A percentile compares a stretch with the other conserved stretches of the same genome.
Evolutionary conservation across 1,140 invertebrate genomes (phyloP).

Genomic region (Drosophila pectinifera): DNA sequence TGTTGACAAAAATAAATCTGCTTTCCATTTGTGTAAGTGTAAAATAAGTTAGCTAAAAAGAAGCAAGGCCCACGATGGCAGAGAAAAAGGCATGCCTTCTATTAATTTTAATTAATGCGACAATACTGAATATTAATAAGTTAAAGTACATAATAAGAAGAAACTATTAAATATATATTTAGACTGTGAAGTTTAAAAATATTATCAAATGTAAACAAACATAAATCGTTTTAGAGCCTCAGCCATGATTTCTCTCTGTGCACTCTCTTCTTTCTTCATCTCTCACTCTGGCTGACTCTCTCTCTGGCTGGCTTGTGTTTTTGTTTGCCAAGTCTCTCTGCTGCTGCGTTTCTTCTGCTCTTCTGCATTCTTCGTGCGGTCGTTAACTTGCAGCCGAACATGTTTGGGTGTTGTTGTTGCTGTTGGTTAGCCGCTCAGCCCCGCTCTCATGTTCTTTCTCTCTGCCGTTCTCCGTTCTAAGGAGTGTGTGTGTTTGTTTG

Average conservation of each 20-base stretch:
- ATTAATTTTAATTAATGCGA: no score
- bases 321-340: conserved; percentile 55
- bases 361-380: conserved; percentile 73
- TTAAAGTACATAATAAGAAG: no score
- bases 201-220: background rate
- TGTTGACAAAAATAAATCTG: no score
- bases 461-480: conserved; percentile 7
- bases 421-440: conserved; percentile 20
- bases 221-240: background rate
- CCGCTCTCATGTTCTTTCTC: conserved; percentile 14
- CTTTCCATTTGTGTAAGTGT: no score
- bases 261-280: conserved; percentile 16
- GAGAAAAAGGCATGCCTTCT: no score
- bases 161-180: no score
- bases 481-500: conserved; percentile 35
- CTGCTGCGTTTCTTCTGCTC: conserved; percentile 47
- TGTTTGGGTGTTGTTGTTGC: conserved; percentile 56
- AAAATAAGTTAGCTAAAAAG: no score
- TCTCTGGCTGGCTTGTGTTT: conserved; percentile 36
- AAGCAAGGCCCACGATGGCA: no score
- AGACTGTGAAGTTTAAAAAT: no score
- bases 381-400: conserved; percentile 75
- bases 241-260: background rate
- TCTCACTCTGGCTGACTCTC: conserved; percentile 1
- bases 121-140: no score